A percentile compares a stretch with the other conserved stretches of the same genome.
phyloP scores from a whole-genome alignment of 2,888 invertebrate genomes.

The Andricus curvator region DNA sequence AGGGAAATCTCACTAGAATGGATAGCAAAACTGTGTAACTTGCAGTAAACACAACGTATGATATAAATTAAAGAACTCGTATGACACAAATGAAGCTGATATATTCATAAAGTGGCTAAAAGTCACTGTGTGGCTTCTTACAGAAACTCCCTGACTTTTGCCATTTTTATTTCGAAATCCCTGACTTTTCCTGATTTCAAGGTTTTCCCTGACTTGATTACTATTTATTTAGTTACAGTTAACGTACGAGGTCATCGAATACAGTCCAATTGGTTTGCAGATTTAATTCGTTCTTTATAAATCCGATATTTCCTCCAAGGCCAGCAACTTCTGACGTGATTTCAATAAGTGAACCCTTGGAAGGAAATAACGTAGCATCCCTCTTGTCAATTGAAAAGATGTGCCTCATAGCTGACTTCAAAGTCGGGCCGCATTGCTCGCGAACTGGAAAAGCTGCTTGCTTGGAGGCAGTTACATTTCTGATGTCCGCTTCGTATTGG shows the following conservation, averaged over 20 bases:
- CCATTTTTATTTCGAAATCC: too few species aligned
- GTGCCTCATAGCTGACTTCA: constrained; percentile 93
- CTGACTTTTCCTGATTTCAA: too few species aligned
- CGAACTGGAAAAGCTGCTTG: constrained; percentile 90
- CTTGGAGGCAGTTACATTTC: constrained; percentile 88
- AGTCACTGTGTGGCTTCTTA: too few species aligned
- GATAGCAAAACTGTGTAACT: too few species aligned
- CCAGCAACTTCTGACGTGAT: constrained; percentile 91
- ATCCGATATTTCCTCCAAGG: constrained; percentile 94
- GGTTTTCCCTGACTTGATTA: background rate
- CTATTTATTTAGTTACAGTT: constrained; percentile 27
- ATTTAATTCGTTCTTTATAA: constrained; percentile 89
- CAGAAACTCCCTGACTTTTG: too few species aligned
- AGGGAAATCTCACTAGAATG: too few species aligned
- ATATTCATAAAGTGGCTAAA: too few species aligned
- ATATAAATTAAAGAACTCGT: too few species aligned
- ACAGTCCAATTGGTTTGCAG: constrained; percentile 86
- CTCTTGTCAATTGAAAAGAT: constrained; percentile 88
- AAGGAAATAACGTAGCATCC: constrained; percentile 90
- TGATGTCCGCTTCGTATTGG: constrained; percentile 92
- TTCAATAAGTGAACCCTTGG: constrained; percentile 85
- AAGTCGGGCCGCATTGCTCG: constrained; percentile 92
- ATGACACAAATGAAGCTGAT: too few species aligned
- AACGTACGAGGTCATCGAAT: constrained; percentile 81
- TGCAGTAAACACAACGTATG: too few species aligned